phyloP scores from a whole-genome alignment of 2,797 vertebrate species.

The Mus minutoides region DNA sequence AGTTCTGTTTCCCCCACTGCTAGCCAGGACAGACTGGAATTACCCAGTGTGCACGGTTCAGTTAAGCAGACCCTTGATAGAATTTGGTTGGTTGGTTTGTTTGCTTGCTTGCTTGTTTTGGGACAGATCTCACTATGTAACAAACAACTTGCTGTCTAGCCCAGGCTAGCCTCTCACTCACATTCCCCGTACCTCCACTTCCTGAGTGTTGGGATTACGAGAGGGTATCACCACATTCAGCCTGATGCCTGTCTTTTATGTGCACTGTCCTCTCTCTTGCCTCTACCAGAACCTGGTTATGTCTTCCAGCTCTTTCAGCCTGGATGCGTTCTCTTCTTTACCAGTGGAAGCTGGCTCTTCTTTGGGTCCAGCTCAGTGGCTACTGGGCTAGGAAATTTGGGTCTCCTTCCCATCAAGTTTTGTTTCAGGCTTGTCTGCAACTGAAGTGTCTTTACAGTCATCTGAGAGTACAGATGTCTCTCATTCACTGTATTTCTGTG shows the following conservation, averaged over 20 bases:
- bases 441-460: too few relatives aligned
- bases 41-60: background rate
- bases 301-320: background rate
- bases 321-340: background rate
- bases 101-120: background rate
- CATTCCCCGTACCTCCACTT: background rate
- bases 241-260: background rate
- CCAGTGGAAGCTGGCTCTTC: background rate
- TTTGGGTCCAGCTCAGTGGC: background rate
- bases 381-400: background rate
- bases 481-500: too few relatives aligned
- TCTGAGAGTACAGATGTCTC: background rate
- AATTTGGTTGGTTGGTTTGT: background rate
- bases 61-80: background rate
- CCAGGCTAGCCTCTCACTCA: background rate
- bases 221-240: too few relatives aligned
- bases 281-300: background rate
- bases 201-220: background rate
- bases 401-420: background rate
- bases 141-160: background rate
- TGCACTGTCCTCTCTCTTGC: background rate
- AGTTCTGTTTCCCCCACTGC: background rate
- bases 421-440: accelerated
- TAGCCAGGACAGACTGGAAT: background rate
- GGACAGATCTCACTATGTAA: background rate